Conservation (phyloP, 2,888 invertebrate genomes). For the Alviniconcha strummeri region DNA sequence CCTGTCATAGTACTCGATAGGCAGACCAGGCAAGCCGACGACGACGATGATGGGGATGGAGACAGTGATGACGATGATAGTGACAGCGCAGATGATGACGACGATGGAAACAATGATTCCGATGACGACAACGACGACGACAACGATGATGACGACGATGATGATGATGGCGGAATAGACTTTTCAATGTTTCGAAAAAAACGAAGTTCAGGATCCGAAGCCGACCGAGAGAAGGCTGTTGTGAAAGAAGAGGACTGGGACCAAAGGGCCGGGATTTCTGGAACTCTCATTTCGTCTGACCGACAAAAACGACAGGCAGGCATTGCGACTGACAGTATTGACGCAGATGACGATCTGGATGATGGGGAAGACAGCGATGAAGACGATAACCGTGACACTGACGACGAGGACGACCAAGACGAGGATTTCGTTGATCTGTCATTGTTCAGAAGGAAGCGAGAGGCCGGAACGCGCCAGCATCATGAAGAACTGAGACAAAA, state of each 20-base stretch:
- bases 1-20: background rate
- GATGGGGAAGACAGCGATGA: background rate
- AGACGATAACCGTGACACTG: background rate
- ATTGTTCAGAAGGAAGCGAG: background rate
- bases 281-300: too few species aligned
- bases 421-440: background rate
- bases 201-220: background rate
- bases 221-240: too few species aligned
- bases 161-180: background rate
- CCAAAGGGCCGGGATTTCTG: too few species aligned
- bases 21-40: background rate
- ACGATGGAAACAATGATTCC: background rate
- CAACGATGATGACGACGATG: background rate
- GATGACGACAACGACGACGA: background rate
- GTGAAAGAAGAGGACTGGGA: too few species aligned
- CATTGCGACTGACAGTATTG: background rate
- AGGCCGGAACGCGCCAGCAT: background rate
- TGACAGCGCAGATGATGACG: background rate
- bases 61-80: background rate
- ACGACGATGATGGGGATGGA: background rate
- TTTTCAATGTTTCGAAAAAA: background rate
- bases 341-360: background rate
- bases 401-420: slow-evolving; percentile 1
- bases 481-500: too few species aligned
- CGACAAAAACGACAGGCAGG: too few species aligned